phyloP scores from a whole-genome alignment of 2,797 vertebrate genomes.

The Ciconia nigra region DNA sequence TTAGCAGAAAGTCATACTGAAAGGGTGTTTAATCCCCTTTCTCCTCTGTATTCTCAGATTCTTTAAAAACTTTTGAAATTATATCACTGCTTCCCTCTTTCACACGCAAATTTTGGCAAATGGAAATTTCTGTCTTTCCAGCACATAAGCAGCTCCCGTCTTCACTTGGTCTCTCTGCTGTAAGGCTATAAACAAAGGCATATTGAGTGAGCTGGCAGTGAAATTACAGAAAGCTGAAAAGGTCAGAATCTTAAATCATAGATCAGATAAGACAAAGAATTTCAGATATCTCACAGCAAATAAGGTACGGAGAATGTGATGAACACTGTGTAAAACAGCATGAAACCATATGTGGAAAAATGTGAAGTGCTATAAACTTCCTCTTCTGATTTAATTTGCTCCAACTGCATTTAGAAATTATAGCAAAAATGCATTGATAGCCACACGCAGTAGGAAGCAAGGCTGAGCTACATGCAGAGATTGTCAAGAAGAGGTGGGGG shows the following conservation, averaged over 20 bases:
- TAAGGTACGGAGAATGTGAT: neutral
- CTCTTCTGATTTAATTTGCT: constrained; percentile 29
- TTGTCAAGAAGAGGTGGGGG: neutral
- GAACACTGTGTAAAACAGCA: neutral
- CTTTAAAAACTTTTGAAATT: neutral
- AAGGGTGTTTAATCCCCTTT: neutral
- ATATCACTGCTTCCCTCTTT: neutral
- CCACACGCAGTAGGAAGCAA: neutral
- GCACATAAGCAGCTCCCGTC: neutral
- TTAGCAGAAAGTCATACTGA: neutral
- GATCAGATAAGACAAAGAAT: constrained; percentile 52
- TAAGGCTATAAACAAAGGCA: constrained; percentile 49
- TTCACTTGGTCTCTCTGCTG: neutral
- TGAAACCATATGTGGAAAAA: neutral
- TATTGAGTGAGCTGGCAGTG: constrained; percentile 7
- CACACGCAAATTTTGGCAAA: neutral
- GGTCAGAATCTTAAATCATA: constrained; percentile 56
- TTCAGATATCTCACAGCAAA: constrained; percentile 40
- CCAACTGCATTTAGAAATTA: neutral
- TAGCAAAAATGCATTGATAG: neutral
- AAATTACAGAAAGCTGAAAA: constrained; percentile 53
- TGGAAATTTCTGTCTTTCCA: neutral
- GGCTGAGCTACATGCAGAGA: neutral
- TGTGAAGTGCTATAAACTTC: constrained; percentile 1
- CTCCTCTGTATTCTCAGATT: neutral